Conservation (phyloP, 2,888 invertebrate genomes). For the Conomelus anceps region DNA sequence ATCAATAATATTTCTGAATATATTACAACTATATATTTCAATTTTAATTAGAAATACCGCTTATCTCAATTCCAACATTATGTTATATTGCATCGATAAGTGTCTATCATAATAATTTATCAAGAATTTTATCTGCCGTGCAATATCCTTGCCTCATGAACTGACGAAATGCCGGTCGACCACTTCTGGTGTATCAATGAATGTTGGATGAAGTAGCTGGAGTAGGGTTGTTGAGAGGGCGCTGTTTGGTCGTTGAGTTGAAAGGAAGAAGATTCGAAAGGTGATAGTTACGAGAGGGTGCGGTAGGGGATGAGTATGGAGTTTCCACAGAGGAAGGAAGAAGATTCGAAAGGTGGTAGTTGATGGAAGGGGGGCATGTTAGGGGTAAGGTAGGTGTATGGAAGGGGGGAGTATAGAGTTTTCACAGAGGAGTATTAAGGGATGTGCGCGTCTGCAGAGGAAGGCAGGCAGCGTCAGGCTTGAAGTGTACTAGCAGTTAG, state of each 20-base stretch:
- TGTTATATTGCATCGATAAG: not conserved
- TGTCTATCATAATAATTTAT: not conserved
- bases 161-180: not conserved
- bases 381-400: too few species aligned
- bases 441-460: not conserved
- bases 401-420: not conserved
- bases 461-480: too few species aligned
- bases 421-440: not conserved
- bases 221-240: not conserved
- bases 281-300: not conserved
- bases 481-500: not conserved
- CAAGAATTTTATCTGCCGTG: not conserved
- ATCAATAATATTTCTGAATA: too few species aligned
- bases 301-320: not conserved
- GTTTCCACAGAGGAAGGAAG: too few species aligned
- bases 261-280: not conserved
- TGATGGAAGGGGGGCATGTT: too few species aligned
- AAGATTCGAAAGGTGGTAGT: too few species aligned
- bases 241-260: not conserved
- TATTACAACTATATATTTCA: too few species aligned
- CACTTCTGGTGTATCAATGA: not conserved
- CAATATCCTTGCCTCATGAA: not conserved
- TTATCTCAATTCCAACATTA: too few species aligned
- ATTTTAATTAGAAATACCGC: too few species aligned
- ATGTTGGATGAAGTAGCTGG: not conserved